Percentiles rank a stretch among this genome's conserved stretches.
Conservation (phyloP, 2,797 vertebrate genomes). For the Coregonus sp. region DNA sequence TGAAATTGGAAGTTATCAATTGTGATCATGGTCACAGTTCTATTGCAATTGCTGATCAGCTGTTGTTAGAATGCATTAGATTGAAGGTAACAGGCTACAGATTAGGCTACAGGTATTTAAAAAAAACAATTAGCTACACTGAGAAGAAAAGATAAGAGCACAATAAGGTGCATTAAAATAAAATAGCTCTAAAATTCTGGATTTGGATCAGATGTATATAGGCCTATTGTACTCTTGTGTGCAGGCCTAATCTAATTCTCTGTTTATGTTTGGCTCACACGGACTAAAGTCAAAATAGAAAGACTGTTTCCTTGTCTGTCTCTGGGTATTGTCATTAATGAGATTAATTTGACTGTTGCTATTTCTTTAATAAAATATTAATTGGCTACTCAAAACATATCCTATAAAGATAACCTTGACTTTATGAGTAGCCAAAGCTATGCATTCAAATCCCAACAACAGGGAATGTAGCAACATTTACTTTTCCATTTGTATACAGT, state of each 20-base stretch:
- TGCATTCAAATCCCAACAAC: conserved; percentile 4
- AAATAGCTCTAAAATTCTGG: too few species aligned
- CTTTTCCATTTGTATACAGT: background rate
- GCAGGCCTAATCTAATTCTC: background rate
- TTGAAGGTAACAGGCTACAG: too few species aligned
- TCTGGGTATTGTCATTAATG: background rate
- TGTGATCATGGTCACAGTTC: too few species aligned
- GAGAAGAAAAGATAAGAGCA: too few species aligned
- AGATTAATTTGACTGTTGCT: background rate
- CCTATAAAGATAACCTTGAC: background rate
- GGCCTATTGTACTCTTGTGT: background rate
- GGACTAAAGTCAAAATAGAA: background rate
- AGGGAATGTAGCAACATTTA: background rate
- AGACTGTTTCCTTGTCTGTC: background rate
- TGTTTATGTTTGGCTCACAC: background rate
- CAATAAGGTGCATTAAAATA: too few species aligned
- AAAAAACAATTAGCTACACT: too few species aligned
- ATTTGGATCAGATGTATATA: background rate
- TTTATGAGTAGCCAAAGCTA: background rate
- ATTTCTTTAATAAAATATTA: background rate
- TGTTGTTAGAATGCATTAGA: too few species aligned
- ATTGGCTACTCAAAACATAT: background rate
- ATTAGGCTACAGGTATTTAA: too few species aligned
- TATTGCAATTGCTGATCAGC: too few species aligned
- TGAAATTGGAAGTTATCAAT: too few species aligned